Evolutionary conservation across 2,888 invertebrate species (phyloP), one percentile per base, ranked within the genome.

Genomic region (Melanophora roralis): DNA sequence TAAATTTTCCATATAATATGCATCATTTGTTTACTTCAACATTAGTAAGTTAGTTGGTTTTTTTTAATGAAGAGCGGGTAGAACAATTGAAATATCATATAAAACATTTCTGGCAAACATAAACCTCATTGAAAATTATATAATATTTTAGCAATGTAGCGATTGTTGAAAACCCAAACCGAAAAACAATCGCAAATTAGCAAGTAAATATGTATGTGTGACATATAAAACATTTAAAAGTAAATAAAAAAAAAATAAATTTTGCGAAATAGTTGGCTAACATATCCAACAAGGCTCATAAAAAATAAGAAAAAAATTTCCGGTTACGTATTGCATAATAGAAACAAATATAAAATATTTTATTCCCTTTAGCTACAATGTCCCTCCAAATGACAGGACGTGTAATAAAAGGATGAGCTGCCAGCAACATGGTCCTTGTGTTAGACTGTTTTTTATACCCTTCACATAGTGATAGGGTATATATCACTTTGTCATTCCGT

Each of bases 1-100:
- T 81, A 76, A 81, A 80, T 81, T 75, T 80, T 49, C 79, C 81
- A 79, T 78, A 81, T 79, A 81, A 82, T 81, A 82, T 77, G 74
- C 72, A 73, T 45, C 65, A 60, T 78, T 67, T 65, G 47, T 32
- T 72, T 47, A 8, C 36, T 34, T 16, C 8, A 40, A 53, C 47
- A 49, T 47, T n/a, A 36, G 11, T 23, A 2, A 6, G 23, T 6
- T 27, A 27, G 4, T 27, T 5, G 27, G 3, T 3, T 6, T 27
- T 27, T 3, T 6, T 27, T 3, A 5, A 27, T 27, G 3, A 27
- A 6, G 27, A 27, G 27, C 27, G 27, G 27, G 27, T 6, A 27
- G 27, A 27, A 12, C 32, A 2, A 49, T 60, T 49, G 72, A 67
- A 65, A 72, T 64, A 67, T 71, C 57, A 72, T 80, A 65, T 79